Base-by-base conservation (phyloP, 1,140 invertebrate species). In the Pantala flavescens region DNA sequence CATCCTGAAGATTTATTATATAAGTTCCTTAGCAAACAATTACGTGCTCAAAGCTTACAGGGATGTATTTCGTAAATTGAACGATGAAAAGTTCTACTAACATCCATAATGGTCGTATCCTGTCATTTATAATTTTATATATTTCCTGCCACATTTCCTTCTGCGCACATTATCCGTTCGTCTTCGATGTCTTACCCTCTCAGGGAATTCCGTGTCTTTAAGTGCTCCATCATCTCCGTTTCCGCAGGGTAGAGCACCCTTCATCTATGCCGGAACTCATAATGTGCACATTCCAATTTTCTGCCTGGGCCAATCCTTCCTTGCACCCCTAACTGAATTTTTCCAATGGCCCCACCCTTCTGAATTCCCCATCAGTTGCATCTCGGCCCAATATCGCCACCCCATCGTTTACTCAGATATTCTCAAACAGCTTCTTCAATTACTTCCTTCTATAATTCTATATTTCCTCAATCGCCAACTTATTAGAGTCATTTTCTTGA, bases 221-320 rank as follows among this genome's bases (percentile, higher is more conserved):
- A 63, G 49, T 63, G 49, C 49, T 63, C 49, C 49, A 63, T 63
- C 49, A 63, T 16, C 49, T 63, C 49, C 49, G 49, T 21, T 19
- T 19, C 49, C 49, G 16, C 12, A 12, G 28, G 28, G 28, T 36
- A 36, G n/a, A 36, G 28, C 28, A 36, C 49, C 49, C 14, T 21
- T 63, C 49, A 63, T 63, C 49, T 63, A 63, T 63, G 12, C 16
- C n/a, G 49, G 49, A 63, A 63, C 49, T 63, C 49, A 63, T 63
- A 63, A 63, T 63, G 49, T 63, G 49, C 49, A 63, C 49, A 63
- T 63, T 63, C 49, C 49, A 63, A 63, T 63, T 63, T 63, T 63
- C 49, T 14, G 49, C 49, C 49, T 63, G 49, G 12, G 49, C 28
- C 28, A 36, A 36, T 36, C 28, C 28, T 9, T 9, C 28, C 28